Evolutionary conservation across 1,140 invertebrate species (phyloP).

Genomic region (Panagrolaimus sp.): DNA sequence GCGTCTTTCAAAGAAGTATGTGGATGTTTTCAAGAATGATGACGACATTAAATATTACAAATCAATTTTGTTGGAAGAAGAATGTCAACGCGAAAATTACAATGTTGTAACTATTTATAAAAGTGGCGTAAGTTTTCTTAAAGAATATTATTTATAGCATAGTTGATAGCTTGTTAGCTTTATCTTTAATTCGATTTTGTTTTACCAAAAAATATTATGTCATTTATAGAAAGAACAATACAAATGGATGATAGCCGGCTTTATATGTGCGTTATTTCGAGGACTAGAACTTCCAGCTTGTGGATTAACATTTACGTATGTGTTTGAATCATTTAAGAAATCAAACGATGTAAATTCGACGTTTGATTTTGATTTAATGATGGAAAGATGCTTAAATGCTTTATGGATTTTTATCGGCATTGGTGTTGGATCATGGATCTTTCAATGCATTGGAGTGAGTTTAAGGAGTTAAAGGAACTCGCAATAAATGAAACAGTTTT

Average conservation of each 20-base stretch:
- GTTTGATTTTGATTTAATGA: neutral
- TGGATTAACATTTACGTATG: neutral
- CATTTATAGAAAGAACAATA: neutral
- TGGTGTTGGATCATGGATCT: conserved; percentile 17
- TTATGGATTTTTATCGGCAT: neutral
- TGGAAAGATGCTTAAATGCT: neutral
- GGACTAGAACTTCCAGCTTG: neutral
- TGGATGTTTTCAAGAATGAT: too few relatives aligned
- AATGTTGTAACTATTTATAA: neutral
- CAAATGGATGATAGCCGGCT: neutral
- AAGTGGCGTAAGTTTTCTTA: neutral
- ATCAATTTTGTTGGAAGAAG: neutral
- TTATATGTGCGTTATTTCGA: neutral
- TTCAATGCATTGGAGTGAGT: conserved; percentile 23
- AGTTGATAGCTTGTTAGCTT: too few relatives aligned
- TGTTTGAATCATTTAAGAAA: neutral
- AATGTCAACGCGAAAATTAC: neutral
- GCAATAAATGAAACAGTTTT: conserved; percentile 3
- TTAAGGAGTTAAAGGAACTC: too few relatives aligned
- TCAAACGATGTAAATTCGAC: neutral
- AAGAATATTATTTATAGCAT: too few relatives aligned
- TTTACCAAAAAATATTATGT: too few relatives aligned
- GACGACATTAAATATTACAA: neutral
- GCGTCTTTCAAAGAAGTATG: neutral
- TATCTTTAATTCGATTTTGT: too few relatives aligned